Conservation (phyloP, 2,888 invertebrate species). For the Euzophera pinguis region DNA sequence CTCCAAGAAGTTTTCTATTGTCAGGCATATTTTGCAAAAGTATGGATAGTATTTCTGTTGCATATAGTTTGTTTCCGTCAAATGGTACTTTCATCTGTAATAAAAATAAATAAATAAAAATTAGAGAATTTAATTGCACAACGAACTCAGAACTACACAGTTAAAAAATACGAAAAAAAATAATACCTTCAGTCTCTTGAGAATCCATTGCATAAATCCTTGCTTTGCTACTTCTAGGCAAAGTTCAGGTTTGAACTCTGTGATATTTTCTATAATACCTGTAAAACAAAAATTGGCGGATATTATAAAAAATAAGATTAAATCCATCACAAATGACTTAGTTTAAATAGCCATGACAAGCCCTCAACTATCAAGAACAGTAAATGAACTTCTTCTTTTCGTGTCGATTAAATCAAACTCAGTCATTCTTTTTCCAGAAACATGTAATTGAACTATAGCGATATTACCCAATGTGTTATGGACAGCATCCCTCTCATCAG, state of each 20-base stretch:
- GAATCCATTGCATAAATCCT: slow-evolving; percentile 94
- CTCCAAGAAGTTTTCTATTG: slow-evolving; percentile 90
- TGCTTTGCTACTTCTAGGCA: slow-evolving; percentile 93
- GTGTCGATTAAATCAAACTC: too few relatives aligned
- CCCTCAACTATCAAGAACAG: too few relatives aligned
- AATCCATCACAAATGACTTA: too few relatives aligned
- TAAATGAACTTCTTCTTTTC: too few relatives aligned
- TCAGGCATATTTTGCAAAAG: slow-evolving; percentile 93
- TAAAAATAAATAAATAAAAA: background rate
- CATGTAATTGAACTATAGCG: background rate
- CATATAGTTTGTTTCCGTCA: slow-evolving; percentile 96
- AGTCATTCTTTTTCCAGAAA: too few relatives aligned
- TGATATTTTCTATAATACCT: slow-evolving; percentile 96
- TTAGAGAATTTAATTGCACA: background rate
- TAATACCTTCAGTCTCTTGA: slow-evolving; percentile 89
- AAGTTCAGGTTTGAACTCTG: slow-evolving; percentile 92
- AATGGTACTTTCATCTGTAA: slow-evolving; percentile 89
- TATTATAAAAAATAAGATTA: too few relatives aligned
- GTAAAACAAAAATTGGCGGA: too few relatives aligned
- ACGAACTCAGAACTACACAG: too few relatives aligned
- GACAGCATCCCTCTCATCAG: slow-evolving; percentile 97
- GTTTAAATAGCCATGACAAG: too few relatives aligned
- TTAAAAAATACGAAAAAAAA: too few relatives aligned
- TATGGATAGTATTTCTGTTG: slow-evolving; percentile 97
- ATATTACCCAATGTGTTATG: slow-evolving; percentile 91